Conservation (phyloP, 2,888 invertebrate species). For the Eueremaeus valkanovi region DNA sequence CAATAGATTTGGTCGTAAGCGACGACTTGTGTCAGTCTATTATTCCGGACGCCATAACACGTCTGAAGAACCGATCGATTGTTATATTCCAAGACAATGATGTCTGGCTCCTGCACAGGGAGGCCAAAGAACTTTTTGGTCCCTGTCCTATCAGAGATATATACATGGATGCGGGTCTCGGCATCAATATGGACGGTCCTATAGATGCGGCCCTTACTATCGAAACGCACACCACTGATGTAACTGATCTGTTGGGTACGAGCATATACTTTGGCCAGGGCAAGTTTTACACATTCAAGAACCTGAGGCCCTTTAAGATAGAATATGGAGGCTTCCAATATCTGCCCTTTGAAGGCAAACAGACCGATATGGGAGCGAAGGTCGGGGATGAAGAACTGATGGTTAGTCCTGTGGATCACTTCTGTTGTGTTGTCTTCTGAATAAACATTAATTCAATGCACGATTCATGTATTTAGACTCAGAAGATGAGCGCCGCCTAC, state of each 20-base stretch:
- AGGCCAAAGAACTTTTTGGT: neutral
- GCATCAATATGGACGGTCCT: neutral
- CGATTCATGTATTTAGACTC: neutral
- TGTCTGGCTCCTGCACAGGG: neutral
- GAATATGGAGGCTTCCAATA: neutral
- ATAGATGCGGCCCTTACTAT: neutral
- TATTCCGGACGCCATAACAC: neutral
- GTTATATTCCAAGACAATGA: neutral
- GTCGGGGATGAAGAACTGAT: neutral
- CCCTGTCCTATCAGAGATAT: neutral
- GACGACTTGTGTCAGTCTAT: neutral
- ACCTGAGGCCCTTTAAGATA: neutral
- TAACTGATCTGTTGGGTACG: neutral
- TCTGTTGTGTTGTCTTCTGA: no score
- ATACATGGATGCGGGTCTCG: neutral
- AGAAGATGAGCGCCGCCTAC: neutral
- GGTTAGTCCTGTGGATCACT: no score
- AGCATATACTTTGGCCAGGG: neutral
- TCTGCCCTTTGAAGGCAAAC: neutral
- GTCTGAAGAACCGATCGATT: neutral
- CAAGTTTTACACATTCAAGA: neutral
- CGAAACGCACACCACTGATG: neutral
- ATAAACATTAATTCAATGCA: neutral
- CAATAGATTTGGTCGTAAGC: no score
- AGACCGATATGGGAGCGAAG: neutral